Evolutionary conservation across 2,888 invertebrate genomes (phyloP), one percentile per base, ranked within the genome.

Genomic region (Ornithoptera priamus): DNA sequence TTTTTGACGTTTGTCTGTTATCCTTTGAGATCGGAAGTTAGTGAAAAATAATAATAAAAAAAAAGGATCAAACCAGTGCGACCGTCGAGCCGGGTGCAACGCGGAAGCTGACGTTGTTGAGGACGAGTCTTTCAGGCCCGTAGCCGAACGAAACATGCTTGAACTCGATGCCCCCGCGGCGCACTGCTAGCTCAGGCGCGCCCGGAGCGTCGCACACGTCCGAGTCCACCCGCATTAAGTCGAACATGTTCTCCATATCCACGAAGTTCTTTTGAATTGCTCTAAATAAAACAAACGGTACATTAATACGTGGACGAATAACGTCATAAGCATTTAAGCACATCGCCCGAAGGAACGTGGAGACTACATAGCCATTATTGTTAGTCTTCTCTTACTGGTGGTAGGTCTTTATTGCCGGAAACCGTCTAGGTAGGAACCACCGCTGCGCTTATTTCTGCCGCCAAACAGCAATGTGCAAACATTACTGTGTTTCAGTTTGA

Each of bases 181-280:
- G 93, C 15, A 97, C 90, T 4, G 93, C 77, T 63, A 99, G 85
- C 0, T 95, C 94, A 0, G 94, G 94, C 12, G 98, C 98, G 67
- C 96, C 96, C 0, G 96, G 94, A 0, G 95, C 95, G 89, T 99
- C 98, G 4, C 95, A 93, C 36, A 99, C 95, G 92, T 99, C 99
- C 67, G 96, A 95, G 61, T 96, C 95, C 80, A 98, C 97, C 57
- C 96, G 94, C 80, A 99, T 93, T 73, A 99, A 88, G 77, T 99
- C 99, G 85, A 99, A 98, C 99, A 99, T 99, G 87, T 99, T 99
- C 88, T 99, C 99, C 99, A 99, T 99, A 83, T 99, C 99, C 22
- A 99, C 96, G 82, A 99, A 99, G 82, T 98, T 97, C 92, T 97
- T 98, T 85, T 99, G 99, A 71, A 99, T 99, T 69, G 97, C 97